A percentile compares a stretch with the other conserved stretches of the same genome.
phyloP scores from a whole-genome alignment of 2,888 invertebrate species.

The Odontocerum albicorne region DNA sequence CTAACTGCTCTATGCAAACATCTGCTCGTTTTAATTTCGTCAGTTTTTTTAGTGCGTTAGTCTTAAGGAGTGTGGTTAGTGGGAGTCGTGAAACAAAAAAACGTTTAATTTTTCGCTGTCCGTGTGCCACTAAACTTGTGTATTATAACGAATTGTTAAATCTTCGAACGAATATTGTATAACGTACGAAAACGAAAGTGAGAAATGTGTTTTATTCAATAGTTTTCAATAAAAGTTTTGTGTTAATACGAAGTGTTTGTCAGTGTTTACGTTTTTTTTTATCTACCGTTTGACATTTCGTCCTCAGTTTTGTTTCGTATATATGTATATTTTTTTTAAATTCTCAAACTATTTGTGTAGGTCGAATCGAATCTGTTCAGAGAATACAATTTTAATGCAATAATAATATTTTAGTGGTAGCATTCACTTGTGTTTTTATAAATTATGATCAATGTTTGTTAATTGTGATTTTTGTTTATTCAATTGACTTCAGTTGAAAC shows the following conservation, averaged over 20 bases:
- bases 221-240: conserved; percentile 4
- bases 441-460: no score
- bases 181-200: conserved; percentile 26
- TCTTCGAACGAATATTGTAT: conserved; percentile 12
- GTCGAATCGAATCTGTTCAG: no score
- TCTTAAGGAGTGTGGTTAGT: not conserved
- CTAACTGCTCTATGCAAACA: no score
- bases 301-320: not conserved
- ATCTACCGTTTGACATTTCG: conserved; percentile 14
- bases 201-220: conserved; percentile 3
- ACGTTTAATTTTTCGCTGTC: conserved; percentile 17
- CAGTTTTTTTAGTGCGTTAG: no score
- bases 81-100: conserved; percentile 6
- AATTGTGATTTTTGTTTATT: no score
- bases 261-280: conserved; percentile 21
- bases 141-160: conserved; percentile 4
- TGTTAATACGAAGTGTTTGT: conserved; percentile 6
- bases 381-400: no score
- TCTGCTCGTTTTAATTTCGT: no score
- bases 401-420: no score
- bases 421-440: no score
- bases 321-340: no score
- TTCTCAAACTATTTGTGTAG: no score
- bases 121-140: conserved; percentile 7
- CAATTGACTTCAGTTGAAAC: no score